Base-by-base conservation (phyloP, 2,888 invertebrate species). In the Orthosia cruda region DNA sequence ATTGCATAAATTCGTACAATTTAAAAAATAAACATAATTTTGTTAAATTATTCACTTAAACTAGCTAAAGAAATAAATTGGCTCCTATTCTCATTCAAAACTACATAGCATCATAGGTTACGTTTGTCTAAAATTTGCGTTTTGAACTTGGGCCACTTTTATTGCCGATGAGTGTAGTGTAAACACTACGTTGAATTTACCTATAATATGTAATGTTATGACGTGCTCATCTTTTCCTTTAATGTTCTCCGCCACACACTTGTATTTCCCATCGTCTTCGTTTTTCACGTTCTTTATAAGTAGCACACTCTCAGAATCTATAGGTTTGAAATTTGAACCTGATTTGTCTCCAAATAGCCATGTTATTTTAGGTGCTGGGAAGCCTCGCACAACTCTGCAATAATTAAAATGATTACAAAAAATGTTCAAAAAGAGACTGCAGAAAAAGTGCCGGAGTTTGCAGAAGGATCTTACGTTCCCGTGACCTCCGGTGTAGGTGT, bases 341-440 rank as follows among this genome's bases (percentile, higher is more conserved):
- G 54, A 18, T 16, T 54, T 32, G 15, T 20, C 16, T 68, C 40
- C 63, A 52, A 65, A 69, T 23, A 73, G 54, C 80, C 80, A 80
- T 47, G 68, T 59, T 65, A 80, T 69, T 15, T 58, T 76, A n/a
- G 83, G 83, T 57, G 40, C 20, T 20, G 83, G 75, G n/a, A 74
- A 11, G 45, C 74, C 78, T 23, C 5, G 57, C 16, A 57, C 9
- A 40, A 68, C 57, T 20, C 77, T 77, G 61, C 32, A 54, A 67
- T 23, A 47, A 49, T 49, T 23, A 23, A 49, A 23, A 16, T 20
- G 47, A 23, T 23, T 32, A 13, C 3, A 57, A 45, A 12, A 7
- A 20, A 45, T 20, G n/a, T 45, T 45, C 7, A 49, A 62, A 62
- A 16, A 32, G 32, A 32, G 32, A 32, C 32, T 32, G 7, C 32